Evolutionary conservation across 2,797 vertebrate genomes (phyloP), one percentile per base, ranked within the genome.

Genomic region (Catostomus latipinnis): DNA sequence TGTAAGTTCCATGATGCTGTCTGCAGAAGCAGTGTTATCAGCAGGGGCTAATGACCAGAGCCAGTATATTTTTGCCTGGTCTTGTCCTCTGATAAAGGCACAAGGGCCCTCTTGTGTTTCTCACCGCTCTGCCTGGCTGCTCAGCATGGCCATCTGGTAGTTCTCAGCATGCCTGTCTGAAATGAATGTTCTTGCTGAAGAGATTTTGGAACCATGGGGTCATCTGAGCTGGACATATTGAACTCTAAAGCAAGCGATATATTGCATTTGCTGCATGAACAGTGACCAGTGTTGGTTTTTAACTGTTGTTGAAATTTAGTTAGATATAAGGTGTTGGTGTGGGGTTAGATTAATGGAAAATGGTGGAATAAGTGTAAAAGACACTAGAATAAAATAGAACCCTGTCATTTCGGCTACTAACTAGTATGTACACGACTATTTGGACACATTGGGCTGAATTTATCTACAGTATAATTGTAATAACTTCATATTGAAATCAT

Each of bases 81-180:
- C 62, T 7, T 48, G 62, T 65, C 62, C 45, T 65, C 43, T 65
- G 62, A 65, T 65, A 48, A 65, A 65, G 62, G 46, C 46, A 65
- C 62, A 65, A 65, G 43, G 62, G 43, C 62, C 46, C 43, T 65
- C 62, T 65, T 65, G 62, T 65, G 43, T 65, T 48, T 2, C 62
- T 4, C 43, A 65, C 12, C 7, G 61, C 34, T 63, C 6, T 13
- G 34, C 61, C 22, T 45, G 61, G 34, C 34, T 11, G 12, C 62
- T 65, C 62, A 65, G 62, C 62, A 65, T 10, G 62, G 13, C 62
- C 62, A 65, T 65, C 62, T 65, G 62, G 43, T 65, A 65, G 43
- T 65, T 65, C 46, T 65, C 62, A 65, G 62, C 62, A 65, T 65
- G 62, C 13, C 13, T 65, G 62, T 65, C 62, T 65, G 43, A 65